A percentile compares a stretch with the other conserved stretches of the same genome.
Conservation (phyloP, 2,797 vertebrate species). For the Phaenicophaeus curvirostris region DNA sequence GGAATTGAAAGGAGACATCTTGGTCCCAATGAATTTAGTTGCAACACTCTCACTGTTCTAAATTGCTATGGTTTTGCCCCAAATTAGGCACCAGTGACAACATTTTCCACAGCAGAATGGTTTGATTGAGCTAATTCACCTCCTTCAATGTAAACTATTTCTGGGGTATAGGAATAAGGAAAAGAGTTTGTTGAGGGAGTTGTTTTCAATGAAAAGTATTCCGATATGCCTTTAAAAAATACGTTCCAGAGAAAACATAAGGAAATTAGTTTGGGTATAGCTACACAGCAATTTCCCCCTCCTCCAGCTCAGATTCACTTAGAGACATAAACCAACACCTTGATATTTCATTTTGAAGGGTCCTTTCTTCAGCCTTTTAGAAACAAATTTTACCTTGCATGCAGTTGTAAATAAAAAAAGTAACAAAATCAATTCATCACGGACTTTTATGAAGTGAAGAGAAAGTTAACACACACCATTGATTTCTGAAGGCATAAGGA, state of each 20-base stretch:
- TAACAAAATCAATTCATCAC: background rate
- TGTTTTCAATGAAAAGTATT: conserved; percentile 8
- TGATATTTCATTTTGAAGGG: conserved; percentile 41
- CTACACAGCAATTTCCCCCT: background rate
- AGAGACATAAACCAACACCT: conserved; percentile 38
- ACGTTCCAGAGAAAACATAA: conserved; percentile 57
- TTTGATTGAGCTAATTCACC: background rate
- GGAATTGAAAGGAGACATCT: background rate
- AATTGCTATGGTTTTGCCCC: conserved; percentile 29
- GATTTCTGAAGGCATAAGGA: conserved; percentile 60
- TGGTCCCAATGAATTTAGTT: background rate
- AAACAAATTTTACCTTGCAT: background rate
- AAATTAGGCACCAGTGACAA: conserved; percentile 44
- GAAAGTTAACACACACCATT: background rate
- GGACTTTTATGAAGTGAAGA: background rate
- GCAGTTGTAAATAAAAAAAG: background rate
- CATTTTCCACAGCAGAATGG: conserved; percentile 17
- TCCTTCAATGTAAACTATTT: background rate
- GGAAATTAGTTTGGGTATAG: conserved; percentile 20
- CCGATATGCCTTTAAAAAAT: conserved; percentile 13
- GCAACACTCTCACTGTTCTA: background rate
- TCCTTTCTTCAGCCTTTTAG: conserved; percentile 56
- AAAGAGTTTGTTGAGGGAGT: fast-evolving
- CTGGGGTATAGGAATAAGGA: background rate
- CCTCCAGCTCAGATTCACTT: conserved; percentile 48